phyloP scores from a whole-genome alignment of 35 echinoderm and acorn worm genomes.

The Hemicentrotus pulcherrimus region DNA sequence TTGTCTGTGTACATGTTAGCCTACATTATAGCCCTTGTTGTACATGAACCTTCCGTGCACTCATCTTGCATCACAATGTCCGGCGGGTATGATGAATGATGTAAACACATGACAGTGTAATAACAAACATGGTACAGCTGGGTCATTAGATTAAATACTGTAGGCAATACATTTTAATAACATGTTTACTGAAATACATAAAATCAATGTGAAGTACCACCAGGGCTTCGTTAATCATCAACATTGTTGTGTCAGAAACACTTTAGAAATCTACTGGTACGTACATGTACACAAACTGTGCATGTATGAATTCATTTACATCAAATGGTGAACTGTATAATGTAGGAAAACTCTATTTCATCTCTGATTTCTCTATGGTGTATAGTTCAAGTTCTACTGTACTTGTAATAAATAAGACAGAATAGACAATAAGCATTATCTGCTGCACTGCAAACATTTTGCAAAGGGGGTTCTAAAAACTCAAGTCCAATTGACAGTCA shows the following conservation, averaged over 20 bases:
- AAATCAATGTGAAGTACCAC: neutral
- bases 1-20: too few relatives aligned
- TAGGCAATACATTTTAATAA: conserved; percentile 6
- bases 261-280: neutral
- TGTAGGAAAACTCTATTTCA: neutral
- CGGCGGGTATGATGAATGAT: neutral
- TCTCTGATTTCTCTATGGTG: neutral
- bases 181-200: neutral
- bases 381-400: too few relatives aligned
- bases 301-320: neutral
- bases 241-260: neutral
- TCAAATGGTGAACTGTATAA: neutral
- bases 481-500: too few relatives aligned
- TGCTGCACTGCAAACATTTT: too few relatives aligned
- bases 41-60: too few relatives aligned
- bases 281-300: too few relatives aligned
- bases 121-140: conserved; percentile 16
- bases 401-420: too few relatives aligned
- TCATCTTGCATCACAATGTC: too few relatives aligned
- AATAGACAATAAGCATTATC: too few relatives aligned
- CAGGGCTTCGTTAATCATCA: neutral
- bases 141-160: conserved; percentile 5
- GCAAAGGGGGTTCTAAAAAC: too few relatives aligned
- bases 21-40: too few relatives aligned
- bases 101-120: neutral